Base-by-base conservation (phyloP, 1,140 invertebrate species). In the Eufriesea mexicana region DNA sequence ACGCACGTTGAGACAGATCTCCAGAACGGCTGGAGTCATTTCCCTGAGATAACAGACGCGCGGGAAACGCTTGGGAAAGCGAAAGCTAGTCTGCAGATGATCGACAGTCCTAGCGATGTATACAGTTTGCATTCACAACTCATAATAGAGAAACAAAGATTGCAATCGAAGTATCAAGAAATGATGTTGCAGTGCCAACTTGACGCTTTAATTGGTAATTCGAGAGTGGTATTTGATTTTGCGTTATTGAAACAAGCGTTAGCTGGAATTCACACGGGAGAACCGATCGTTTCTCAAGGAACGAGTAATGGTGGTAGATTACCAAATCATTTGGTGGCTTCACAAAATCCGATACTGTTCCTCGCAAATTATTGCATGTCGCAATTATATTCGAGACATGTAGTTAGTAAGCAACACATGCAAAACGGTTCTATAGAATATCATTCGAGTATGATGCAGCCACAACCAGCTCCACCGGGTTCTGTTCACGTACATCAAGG, bases 361-460 rank as follows among this genome's bases (percentile, higher is more conserved):
- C 94, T 97, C 45, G 96, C 96, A 7, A 97, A 97, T 86, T 97
- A 96, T 85, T 97, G 96, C 91, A 96, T 96, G 95, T 96, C 96
- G 10, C 96, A 96, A 87, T 91, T 97, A n/a, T 97, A 96, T 91
- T 96, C 96, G 55, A 95, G 96, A 59, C 96, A 97, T 86, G 94
- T 96, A 5, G 86, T 96, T 5, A 95, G 95, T 70, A 96, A 96
- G 87, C 95, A 95, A 66, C 94, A 94, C 45, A 84, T 95, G 76
- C 94, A 95, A 80, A 96, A 96, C 83, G 95, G 95, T 45, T 94
- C 94, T 61, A 94, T 95, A 51, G 95, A 95, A 72, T 95, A 95
- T 84, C 92, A 94, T 77, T 92, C 91, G 8, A 89, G 86, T 57
- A 92, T 93, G 83, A 90, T 88, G 25, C 86, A 92, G 28, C 92